phyloP scores from a whole-genome alignment of 2,888 invertebrate genomes.

The Oscheius myriophilus region DNA sequence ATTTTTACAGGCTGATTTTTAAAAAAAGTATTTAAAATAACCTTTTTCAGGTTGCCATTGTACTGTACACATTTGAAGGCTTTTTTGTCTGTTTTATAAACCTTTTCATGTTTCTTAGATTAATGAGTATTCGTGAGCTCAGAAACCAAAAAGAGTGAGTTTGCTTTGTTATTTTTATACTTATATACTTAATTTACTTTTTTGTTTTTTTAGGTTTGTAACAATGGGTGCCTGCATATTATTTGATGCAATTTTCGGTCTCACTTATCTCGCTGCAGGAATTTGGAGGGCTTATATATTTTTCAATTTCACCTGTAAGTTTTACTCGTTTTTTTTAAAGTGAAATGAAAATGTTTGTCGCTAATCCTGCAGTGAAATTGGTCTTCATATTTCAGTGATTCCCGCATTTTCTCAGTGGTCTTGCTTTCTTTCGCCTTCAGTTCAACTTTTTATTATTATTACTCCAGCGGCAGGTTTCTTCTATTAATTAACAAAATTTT shows the following conservation, averaged over 20 bases:
- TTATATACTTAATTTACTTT: no score
- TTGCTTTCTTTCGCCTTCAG: constrained; percentile 41
- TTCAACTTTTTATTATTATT: constrained; percentile 48
- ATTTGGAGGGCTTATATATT: constrained; percentile 37
- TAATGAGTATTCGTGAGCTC: constrained; percentile 37
- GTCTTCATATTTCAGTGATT: constrained; percentile 40
- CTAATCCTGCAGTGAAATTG: no score
- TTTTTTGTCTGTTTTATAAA: constrained; percentile 35
- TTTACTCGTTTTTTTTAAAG: background rate
- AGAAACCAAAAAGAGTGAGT: constrained; percentile 41
- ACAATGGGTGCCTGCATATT: constrained; percentile 42
- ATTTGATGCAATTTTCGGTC: constrained; percentile 50
- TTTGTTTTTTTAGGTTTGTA: constrained; percentile 31
- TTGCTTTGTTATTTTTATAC: background rate
- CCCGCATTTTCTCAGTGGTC: constrained; percentile 41
- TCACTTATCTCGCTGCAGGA: constrained; percentile 47
- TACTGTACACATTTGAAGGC: constrained; percentile 38
- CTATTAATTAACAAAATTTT: background rate
- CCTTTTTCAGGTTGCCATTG: constrained; percentile 31
- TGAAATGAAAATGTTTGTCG: no score
- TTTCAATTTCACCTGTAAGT: constrained; percentile 37
- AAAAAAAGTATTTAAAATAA: no score
- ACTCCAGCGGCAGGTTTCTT: constrained; percentile 43
- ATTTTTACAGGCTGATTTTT: no score
- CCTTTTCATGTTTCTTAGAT: constrained; percentile 32